Evolutionary conservation across 2,888 invertebrate species (phyloP).

Genomic region (Myopa testacea): DNA sequence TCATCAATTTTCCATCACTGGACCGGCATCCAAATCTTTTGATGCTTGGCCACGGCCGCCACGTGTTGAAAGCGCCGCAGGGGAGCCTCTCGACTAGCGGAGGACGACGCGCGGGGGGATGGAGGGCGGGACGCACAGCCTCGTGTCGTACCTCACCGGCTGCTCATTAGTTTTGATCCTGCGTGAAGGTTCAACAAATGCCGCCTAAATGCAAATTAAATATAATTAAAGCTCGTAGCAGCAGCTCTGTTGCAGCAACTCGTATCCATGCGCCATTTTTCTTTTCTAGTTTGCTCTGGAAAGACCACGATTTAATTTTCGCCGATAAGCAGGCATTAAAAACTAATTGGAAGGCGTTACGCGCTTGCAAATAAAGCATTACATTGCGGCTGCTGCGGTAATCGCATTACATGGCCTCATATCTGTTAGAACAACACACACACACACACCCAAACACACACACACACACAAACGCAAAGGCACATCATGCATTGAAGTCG

Average conservation of each 20-base stretch:
- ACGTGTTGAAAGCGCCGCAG: background rate
- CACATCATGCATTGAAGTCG: background rate
- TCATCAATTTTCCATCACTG: conserved; percentile 18
- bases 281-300: background rate
- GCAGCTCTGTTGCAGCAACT: background rate
- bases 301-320: background rate
- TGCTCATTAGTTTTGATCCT: conserved; percentile 10
- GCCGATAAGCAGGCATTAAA: background rate
- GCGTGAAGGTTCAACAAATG: conserved; percentile 6
- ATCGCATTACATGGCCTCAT: conserved; percentile 4
- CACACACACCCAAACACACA: too few relatives aligned
- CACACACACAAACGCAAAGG: too few relatives aligned
- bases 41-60: conserved; percentile 12
- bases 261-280: background rate
- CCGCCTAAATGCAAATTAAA: conserved; percentile 24
- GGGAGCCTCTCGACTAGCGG: background rate
- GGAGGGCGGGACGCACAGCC: background rate
- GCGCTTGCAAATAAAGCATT: background rate
- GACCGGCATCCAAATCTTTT: conserved; percentile 17
- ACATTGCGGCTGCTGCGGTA: background rate
- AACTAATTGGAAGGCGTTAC: background rate
- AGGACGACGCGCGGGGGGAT: background rate
- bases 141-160: background rate
- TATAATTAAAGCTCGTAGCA: conserved; percentile 25
- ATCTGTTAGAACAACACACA: background rate